phyloP scores from a whole-genome alignment of 2,888 invertebrate genomes.

The Zygothrica quintamaculata region DNA sequence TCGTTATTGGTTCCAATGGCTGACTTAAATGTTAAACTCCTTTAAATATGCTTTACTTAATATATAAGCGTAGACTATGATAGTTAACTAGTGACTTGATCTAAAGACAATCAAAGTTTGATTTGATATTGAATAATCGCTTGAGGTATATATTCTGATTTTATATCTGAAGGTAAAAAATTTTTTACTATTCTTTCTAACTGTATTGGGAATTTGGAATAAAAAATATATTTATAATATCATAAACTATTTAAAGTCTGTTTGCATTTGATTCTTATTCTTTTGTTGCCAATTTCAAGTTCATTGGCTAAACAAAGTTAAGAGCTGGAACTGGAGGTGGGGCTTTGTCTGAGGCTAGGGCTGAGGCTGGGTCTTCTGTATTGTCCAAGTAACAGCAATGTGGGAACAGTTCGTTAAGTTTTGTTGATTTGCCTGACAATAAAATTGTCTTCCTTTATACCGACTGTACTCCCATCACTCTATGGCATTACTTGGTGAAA shows the following conservation, averaged over 20 bases:
- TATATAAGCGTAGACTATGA: no score
- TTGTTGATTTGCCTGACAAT: conserved; percentile 65
- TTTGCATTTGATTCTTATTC: conserved; percentile 24
- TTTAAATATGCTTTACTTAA: no score
- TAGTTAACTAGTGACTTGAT: no score
- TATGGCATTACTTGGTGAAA: not conserved
- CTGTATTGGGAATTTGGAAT: no score
- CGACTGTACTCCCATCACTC: not conserved
- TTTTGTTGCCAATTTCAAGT: conserved; percentile 34
- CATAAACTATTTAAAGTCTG: conserved; percentile 25
- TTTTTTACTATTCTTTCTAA: no score
- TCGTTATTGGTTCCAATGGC: no score
- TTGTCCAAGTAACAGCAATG: conserved; percentile 30
- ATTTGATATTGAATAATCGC: no score
- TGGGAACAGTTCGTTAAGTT: conserved; percentile 69
- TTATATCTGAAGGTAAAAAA: no score
- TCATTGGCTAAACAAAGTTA: conserved; percentile 39
- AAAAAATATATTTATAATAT: no score
- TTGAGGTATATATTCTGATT: no score
- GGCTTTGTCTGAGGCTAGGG: not conserved
- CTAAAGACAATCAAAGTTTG: no score
- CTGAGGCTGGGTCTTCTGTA: conserved; percentile 1
- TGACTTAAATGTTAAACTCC: no score
- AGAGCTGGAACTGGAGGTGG: not conserved
- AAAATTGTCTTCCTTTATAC: conserved; percentile 27